phyloP scores from a whole-genome alignment of 2,113 vertebrate genomes.

The Brachyhypopomus occidentalis region DNA sequence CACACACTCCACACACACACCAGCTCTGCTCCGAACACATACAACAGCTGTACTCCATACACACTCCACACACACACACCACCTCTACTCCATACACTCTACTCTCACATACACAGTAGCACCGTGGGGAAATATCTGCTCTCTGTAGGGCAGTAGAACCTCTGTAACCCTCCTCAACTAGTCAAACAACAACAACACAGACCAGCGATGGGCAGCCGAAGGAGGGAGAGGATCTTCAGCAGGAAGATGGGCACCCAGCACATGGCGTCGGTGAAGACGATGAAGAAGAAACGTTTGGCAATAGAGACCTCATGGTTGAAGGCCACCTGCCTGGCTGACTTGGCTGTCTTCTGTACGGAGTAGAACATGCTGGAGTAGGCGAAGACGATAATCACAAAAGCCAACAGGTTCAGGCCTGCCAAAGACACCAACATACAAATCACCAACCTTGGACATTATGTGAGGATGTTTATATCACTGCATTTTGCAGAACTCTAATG shows the following conservation, averaged over 20 bases:
- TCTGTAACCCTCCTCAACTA: too few relatives aligned
- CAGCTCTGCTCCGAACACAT: too few relatives aligned
- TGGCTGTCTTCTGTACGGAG: conserved; percentile 62
- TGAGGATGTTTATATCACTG: too few relatives aligned
- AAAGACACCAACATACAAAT: background rate
- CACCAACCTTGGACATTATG: too few relatives aligned
- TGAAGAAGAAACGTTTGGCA: conserved; percentile 68
- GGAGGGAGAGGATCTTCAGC: conserved; percentile 67
- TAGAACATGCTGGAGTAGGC: conserved; percentile 68
- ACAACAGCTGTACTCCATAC: background rate
- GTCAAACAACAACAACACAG: background rate
- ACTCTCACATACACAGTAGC: background rate
- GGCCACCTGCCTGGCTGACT: background rate
- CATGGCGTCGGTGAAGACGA: conserved; percentile 65
- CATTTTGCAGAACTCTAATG: too few relatives aligned
- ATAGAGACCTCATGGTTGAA: conserved; percentile 63
- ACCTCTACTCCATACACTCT: background rate
- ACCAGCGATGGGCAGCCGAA: conserved; percentile 71
- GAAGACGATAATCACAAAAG: conserved; percentile 68
- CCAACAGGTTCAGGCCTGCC: conserved; percentile 67
- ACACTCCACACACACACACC: background rate
- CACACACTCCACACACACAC: background rate
- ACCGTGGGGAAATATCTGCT: too few relatives aligned
- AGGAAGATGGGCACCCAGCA: conserved; percentile 74
- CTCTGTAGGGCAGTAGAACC: too few relatives aligned